phyloP scores from a whole-genome alignment of 2,888 invertebrate species.

The Chrysolina oricalcia region DNA sequence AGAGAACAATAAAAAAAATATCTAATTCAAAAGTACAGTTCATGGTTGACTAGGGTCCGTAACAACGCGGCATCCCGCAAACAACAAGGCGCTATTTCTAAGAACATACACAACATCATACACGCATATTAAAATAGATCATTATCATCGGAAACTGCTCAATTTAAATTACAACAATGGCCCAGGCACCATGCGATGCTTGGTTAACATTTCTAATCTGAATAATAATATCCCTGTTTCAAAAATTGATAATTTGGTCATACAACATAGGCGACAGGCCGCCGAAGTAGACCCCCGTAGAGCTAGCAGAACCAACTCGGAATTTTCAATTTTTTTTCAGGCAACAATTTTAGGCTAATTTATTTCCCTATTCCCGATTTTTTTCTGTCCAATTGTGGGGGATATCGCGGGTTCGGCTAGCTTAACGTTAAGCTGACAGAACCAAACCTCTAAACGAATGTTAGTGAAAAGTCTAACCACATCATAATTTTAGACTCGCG shows the following conservation, averaged over 20 bases:
- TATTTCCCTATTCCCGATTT: too few species aligned
- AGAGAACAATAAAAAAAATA: constrained; percentile 56
- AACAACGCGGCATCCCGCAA: constrained; percentile 72
- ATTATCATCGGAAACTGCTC: constrained; percentile 68
- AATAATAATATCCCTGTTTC: constrained; percentile 67
- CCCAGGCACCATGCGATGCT: constrained; percentile 69
- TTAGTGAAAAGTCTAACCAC: too few species aligned
- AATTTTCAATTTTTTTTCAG: too few species aligned
- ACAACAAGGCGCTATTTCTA: constrained; percentile 71
- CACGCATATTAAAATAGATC: constrained; percentile 72
- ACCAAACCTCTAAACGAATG: too few species aligned
- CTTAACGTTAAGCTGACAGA: too few species aligned
- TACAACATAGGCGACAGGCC: constrained; percentile 62
- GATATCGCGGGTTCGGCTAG: too few species aligned
- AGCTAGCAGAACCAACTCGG: too few species aligned
- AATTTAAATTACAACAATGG: constrained; percentile 70
- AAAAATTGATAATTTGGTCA: constrained; percentile 69
- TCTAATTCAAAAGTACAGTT: constrained; percentile 65
- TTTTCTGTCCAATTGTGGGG: too few species aligned
- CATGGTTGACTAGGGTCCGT: constrained; percentile 72
- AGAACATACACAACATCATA: constrained; percentile 72
- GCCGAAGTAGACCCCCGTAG: constrained; percentile 46
- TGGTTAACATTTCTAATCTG: constrained; percentile 68
- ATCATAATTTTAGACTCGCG: too few species aligned
- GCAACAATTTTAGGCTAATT: too few species aligned